Evolutionary conservation across 1,140 invertebrate species (phyloP).

Genomic region (Brachionus koreanus): DNA sequence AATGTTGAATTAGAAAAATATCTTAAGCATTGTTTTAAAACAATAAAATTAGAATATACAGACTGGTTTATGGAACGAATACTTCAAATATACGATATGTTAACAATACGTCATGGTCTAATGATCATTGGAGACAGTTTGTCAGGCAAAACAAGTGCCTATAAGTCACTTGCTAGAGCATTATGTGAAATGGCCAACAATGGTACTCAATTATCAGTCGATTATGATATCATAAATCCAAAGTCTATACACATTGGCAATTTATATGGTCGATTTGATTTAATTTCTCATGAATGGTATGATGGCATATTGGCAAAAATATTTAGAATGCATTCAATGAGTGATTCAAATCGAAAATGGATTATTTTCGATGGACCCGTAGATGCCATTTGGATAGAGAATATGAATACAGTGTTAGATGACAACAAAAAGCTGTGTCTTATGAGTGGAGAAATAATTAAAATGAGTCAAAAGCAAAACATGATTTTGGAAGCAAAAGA

Average conservation of each 20-base stretch:
- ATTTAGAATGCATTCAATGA: constrained; percentile 57
- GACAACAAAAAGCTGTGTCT: constrained; percentile 60
- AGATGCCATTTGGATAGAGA: constrained; percentile 60
- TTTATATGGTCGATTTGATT: constrained; percentile 60
- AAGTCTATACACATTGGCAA: constrained; percentile 60
- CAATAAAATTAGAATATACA: constrained; percentile 53
- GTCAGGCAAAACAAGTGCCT: constrained; percentile 56
- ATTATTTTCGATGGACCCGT: constrained; percentile 59
- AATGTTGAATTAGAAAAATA: background rate
- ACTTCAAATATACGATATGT: constrained; percentile 60
- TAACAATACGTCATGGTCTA: constrained; percentile 57
- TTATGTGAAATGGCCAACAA: constrained; percentile 59
- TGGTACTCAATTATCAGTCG: constrained; percentile 51
- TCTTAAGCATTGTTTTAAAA: constrained; percentile 56
- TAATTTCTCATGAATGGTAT: constrained; percentile 58
- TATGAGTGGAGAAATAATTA: constrained; percentile 61
- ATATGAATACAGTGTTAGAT: constrained; percentile 60
- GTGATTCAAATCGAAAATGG: constrained; percentile 61
- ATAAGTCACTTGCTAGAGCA: constrained; percentile 51
- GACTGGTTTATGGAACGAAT: constrained; percentile 59
- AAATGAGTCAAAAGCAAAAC: constrained; percentile 59
- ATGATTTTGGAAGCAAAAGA: constrained; percentile 57
- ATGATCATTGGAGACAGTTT: constrained; percentile 59
- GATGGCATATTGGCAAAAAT: constrained; percentile 63
- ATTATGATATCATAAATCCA: constrained; percentile 58